Percentiles rank a stretch among this genome's conserved stretches.
phyloP scores from a whole-genome alignment of 1,140 invertebrate species.

The Periplaneta americana region DNA sequence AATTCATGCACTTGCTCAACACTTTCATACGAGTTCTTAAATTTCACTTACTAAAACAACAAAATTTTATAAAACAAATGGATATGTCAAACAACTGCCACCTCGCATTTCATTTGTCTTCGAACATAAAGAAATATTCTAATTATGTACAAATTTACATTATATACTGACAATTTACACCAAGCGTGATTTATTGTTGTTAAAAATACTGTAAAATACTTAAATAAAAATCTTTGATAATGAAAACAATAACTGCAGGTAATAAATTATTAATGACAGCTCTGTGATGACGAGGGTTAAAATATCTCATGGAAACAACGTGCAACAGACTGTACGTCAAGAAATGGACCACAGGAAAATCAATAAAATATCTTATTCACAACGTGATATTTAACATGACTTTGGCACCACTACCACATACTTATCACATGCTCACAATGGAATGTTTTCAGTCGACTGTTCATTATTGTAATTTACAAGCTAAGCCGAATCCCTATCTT shows the following conservation, averaged over 20 bases:
- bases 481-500: not conserved
- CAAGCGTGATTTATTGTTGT: not conserved
- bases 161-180: not conserved
- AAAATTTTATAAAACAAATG: not conserved
- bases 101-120: not conserved
- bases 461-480: not conserved
- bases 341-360: not conserved
- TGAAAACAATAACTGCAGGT: not conserved
- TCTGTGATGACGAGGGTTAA: not conserved
- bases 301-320: not conserved
- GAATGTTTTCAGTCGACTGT: not conserved
- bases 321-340: not conserved
- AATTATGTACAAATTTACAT: not conserved
- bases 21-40: not conserved
- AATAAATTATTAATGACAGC: not conserved
- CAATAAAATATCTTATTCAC: not conserved
- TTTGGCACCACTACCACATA: not conserved
- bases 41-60: not conserved
- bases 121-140: not conserved
- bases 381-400: not conserved
- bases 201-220: not conserved
- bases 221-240: not conserved
- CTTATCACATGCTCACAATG: not conserved
- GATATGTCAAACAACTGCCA: not conserved
- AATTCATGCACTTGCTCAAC: not conserved